Evolutionary conservation across 2,888 invertebrate genomes (phyloP).

Genomic region (Rapana venosa): DNA sequence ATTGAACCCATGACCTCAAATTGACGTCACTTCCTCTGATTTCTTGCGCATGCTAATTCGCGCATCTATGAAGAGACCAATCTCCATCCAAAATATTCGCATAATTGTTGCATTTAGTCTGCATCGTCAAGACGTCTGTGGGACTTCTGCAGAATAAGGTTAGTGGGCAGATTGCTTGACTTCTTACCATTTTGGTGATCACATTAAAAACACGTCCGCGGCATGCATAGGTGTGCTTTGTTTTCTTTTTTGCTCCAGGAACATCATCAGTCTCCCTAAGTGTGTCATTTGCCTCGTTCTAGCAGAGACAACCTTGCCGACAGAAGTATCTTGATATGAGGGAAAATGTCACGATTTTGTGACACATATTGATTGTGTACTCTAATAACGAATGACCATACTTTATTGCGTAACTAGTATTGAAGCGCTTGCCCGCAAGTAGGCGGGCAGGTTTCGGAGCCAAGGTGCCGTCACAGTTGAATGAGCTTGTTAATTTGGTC

Average conservation of each 20-base stretch:
- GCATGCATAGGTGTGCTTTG: constrained; percentile 35
- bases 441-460: constrained; percentile 9
- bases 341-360: constrained; percentile 45
- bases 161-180: not conserved
- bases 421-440: constrained; percentile 7
- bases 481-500: constrained; percentile 35
- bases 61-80: constrained; percentile 51
- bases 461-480: constrained; percentile 18
- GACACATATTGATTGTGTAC: constrained; percentile 43
- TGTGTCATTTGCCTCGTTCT: constrained; percentile 69
- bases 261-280: constrained; percentile 46
- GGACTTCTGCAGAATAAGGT: constrained; percentile 36
- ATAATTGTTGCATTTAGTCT: constrained; percentile 42
- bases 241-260: constrained; percentile 41
- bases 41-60: constrained; percentile 49
- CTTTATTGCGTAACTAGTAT: not conserved
- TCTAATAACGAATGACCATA: constrained; percentile 29
- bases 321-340: constrained; percentile 41
- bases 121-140: constrained; percentile 31
- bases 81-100: constrained; percentile 46
- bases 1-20: constrained; percentile 33
- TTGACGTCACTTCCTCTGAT: constrained; percentile 44
- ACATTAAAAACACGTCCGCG: constrained; percentile 25
- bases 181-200: not conserved
- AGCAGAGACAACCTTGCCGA: constrained; percentile 53